phyloP scores from a whole-genome alignment of 1,140 invertebrate genomes.

The Heterodera carotae region DNA sequence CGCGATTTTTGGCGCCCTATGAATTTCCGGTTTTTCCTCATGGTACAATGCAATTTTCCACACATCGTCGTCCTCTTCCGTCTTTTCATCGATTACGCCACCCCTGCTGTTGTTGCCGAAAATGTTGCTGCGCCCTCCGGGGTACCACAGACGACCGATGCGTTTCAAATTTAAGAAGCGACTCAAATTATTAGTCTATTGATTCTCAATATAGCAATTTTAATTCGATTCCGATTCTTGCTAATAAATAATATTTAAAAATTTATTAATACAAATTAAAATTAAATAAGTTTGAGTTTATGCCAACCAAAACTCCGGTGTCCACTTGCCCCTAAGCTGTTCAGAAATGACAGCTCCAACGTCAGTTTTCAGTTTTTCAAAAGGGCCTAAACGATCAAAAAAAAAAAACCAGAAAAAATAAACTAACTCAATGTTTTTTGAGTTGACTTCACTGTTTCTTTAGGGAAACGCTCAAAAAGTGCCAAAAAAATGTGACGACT shows the following conservation, averaged over 20 bases:
- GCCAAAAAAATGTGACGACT: conserved; percentile 35
- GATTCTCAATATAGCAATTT: too few species aligned
- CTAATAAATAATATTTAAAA: too few species aligned
- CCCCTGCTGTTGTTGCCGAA: neutral
- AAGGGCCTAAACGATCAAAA: conserved; percentile 26
- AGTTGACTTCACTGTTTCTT: conserved; percentile 29
- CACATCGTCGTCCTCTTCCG: neutral
- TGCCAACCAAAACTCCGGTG: conserved; percentile 32
- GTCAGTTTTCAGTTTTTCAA: conserved; percentile 29
- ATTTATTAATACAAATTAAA: too few species aligned
- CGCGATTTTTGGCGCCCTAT: conserved; percentile 13
- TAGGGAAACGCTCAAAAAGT: conserved; percentile 35
- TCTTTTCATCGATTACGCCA: neutral
- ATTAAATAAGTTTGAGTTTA: neutral
- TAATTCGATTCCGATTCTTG: too few species aligned
- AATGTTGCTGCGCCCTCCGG: neutral
- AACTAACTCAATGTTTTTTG: conserved; percentile 33
- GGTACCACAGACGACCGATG: conserved; percentile 24
- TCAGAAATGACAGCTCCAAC: conserved; percentile 29
- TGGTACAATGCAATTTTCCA: too few species aligned
- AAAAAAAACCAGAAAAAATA: conserved; percentile 14
- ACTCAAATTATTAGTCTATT: neutral
- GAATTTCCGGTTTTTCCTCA: too few species aligned
- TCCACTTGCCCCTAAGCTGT: conserved; percentile 34
- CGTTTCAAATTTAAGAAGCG: conserved; percentile 27